Conservation (phyloP, 2,113 vertebrate species). For the Meleagris gallopavo region DNA sequence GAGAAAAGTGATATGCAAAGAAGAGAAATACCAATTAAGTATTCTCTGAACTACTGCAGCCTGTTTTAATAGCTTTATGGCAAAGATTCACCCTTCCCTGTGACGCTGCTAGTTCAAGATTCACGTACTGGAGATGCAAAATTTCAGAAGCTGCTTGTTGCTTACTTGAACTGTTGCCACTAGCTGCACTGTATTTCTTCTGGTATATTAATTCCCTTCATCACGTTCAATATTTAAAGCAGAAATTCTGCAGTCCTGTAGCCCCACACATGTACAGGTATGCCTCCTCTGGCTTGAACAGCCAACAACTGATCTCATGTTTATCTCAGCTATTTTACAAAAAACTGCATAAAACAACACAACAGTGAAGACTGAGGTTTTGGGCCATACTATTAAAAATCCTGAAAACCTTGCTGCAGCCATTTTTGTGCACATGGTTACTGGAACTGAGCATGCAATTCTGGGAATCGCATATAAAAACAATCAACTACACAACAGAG, state of each 20-base stretch:
- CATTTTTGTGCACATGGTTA: slow-evolving; percentile 15
- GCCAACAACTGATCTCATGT: neutral
- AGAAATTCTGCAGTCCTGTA: neutral
- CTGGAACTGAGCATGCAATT: slow-evolving; percentile 8
- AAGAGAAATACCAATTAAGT: slow-evolving; percentile 5
- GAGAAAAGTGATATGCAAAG: slow-evolving; percentile 49
- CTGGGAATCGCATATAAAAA: slow-evolving; percentile 32
- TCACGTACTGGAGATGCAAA: neutral
- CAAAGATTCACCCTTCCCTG: neutral
- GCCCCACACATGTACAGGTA: neutral
- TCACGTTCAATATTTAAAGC: neutral
- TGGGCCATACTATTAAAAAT: neutral
- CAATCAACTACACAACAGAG: neutral
- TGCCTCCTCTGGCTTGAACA: neutral
- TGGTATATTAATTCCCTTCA: neutral
- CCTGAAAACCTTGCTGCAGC: neutral
- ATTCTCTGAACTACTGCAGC: neutral
- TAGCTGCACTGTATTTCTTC: neutral
- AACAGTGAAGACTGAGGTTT: neutral
- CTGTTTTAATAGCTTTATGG: neutral
- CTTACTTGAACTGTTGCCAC: neutral
- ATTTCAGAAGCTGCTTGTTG: neutral
- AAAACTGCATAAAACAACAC: neutral
- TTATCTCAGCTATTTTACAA: neutral
- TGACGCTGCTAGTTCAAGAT: neutral